Conservation (phyloP, 2,888 invertebrate species). For the Phengaris alcon region DNA sequence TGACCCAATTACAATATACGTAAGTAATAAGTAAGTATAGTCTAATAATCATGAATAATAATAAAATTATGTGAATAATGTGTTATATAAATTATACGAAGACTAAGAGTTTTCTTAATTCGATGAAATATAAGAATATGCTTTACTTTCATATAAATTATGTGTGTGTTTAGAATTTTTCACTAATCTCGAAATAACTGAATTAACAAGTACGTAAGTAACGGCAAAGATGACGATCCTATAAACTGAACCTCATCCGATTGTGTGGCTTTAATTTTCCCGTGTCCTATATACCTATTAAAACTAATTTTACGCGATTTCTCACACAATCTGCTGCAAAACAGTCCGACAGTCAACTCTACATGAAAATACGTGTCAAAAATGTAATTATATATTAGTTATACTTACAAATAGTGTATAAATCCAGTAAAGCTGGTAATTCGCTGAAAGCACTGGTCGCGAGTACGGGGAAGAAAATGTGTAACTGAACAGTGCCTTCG, state of each 20-base stretch:
- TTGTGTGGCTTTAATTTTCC: conserved; percentile 45
- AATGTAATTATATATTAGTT: conserved; percentile 26
- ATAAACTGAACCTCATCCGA: conserved; percentile 10
- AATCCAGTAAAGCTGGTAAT: conserved; percentile 50
- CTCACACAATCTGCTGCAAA: neutral
- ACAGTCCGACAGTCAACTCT: too few relatives aligned
- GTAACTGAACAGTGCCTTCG: conserved; percentile 59
- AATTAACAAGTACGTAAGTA: conserved; percentile 6
- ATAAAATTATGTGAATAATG: neutral
- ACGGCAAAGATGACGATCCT: conserved; percentile 1
- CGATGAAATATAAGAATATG: neutral
- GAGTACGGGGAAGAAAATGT: conserved; percentile 57
- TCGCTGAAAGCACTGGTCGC: conserved; percentile 61
- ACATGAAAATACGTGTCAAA: conserved; percentile 46
- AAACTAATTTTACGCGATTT: conserved; percentile 45
- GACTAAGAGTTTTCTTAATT: neutral
- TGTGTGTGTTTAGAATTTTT: neutral
- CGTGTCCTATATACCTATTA: conserved; percentile 58
- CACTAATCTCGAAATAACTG: neutral
- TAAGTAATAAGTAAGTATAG: too few relatives aligned
- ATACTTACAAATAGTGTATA: conserved; percentile 57
- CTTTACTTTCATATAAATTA: neutral
- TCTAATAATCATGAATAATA: neutral
- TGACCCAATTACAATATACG: too few relatives aligned
- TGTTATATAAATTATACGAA: neutral